A percentile compares a stretch with the other conserved stretches of the same genome.
Conservation (phyloP, 2,888 invertebrate species). For the Xanthia togata region DNA sequence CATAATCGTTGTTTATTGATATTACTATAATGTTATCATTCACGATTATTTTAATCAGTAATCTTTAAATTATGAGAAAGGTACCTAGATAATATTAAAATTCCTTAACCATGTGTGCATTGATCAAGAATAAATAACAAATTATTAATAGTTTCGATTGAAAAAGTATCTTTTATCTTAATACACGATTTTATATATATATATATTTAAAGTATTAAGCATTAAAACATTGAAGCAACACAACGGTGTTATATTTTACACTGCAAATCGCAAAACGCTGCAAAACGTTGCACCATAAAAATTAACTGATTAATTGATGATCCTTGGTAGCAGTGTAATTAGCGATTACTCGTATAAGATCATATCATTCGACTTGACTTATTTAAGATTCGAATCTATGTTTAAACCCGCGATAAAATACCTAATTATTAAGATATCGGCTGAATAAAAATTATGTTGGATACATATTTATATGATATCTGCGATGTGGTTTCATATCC, state of each 20-base stretch:
- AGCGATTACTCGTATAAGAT: not conserved
- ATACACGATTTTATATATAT: not conserved
- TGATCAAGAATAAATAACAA: not conserved
- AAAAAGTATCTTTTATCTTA: not conserved
- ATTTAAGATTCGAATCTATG: not conserved
- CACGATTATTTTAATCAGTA: slow-evolving; percentile 17
- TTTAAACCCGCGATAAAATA: not conserved
- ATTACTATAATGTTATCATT: slow-evolving; percentile 20
- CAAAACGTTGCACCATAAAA: not conserved
- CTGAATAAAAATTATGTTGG: not conserved
- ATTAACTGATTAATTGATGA: not conserved
- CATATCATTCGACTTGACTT: not conserved
- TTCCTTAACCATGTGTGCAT: slow-evolving; percentile 6
- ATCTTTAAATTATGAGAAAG: slow-evolving; percentile 18
- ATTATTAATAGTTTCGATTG: not conserved
- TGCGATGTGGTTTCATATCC: too few relatives aligned
- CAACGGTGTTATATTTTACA: too few relatives aligned
- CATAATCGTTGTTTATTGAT: slow-evolving; percentile 34
- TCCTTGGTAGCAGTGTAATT: not conserved
- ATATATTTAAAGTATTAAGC: not conserved
- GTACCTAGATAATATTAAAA: slow-evolving; percentile 15
- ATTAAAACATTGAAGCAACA: not conserved
- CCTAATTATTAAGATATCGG: slow-evolving; percentile 1
- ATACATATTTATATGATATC: not conserved
- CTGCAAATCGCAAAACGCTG: too few relatives aligned